Evolutionary conservation across 1,140 invertebrate genomes (phyloP), one percentile per base, ranked within the genome.

Genomic region (Drosophila tani): DNA sequence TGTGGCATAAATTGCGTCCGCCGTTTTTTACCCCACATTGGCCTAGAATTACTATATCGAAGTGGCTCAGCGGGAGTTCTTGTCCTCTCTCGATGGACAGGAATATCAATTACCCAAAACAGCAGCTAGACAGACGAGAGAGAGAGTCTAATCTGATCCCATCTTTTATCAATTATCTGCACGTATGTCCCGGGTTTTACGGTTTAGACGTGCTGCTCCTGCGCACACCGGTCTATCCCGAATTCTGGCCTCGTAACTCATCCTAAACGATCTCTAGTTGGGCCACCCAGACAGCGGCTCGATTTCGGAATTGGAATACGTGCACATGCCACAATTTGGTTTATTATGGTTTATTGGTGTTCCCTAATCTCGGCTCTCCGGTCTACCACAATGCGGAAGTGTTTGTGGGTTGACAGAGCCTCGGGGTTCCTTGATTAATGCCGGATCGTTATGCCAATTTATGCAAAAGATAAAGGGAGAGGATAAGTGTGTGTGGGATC

Each of bases 1-100:
- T 87, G 81, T 78, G 83, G 81, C 79, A 82, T 84, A 91, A 88
- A 91, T 91, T 91, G 77, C 69, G 75, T 82, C 79, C 88, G 81
- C 65, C 46, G 81, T 81, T 84, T 82, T 79, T 86, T 83, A 51
- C 55, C 17, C 46, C 45, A 67, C 77, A 38, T 55, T 70, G 50
- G 68, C 53, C 68, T 60, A 46, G 56, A 75, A 68, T 75, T 66
- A 59, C 82, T 68, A 47, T 71, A 68, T 63, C 75, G 40, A 24
- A 75, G 49, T 57, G 65, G 66, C 86, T 59, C 81, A 70, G 85
- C 85, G 74, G 84, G 84, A 24, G 57, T 53, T 60, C 68, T 51
- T n/a, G 8, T 46, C 14, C 9, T 12, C 29, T 9, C 29, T 40
- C 41, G 56, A 50, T 87, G 70, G 83, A 53, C 75, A 57, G 51